phyloP scores from a whole-genome alignment of 2,113 vertebrate species.

The Philantomba maxwellii region DNA sequence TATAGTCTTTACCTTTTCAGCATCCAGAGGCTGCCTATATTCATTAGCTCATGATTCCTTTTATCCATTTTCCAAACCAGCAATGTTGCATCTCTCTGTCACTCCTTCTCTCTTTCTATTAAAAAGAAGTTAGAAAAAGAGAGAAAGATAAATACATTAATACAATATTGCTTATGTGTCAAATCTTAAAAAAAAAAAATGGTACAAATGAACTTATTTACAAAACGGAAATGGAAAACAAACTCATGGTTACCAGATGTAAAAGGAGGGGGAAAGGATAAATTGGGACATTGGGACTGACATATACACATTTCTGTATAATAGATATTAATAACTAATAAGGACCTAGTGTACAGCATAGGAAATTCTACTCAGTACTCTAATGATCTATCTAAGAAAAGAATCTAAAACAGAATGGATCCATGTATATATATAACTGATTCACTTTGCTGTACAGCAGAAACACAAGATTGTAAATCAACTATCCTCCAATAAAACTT shows the following conservation, averaged over 20 bases:
- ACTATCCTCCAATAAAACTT: neutral
- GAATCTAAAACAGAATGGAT: neutral
- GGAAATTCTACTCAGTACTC: neutral
- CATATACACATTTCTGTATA: neutral
- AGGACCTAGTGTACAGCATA: neutral
- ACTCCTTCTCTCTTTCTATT: neutral
- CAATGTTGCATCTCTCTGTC: neutral
- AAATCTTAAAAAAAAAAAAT: neutral
- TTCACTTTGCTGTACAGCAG: neutral
- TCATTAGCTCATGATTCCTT: neutral
- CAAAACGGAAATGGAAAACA: neutral
- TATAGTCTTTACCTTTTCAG: neutral
- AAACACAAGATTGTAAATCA: neutral
- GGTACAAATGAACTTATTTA: neutral
- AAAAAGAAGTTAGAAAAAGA: neutral
- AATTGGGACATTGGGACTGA: neutral
- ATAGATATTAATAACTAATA: neutral
- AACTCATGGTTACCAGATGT: neutral
- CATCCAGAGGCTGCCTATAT: neutral
- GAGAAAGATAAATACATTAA: neutral
- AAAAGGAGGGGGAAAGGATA: neutral
- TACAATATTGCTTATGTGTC: neutral
- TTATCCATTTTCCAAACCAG: neutral
- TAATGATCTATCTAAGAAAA: neutral
- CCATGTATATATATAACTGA: neutral